Evolutionary conservation across 2,797 vertebrate species (phyloP).

Genomic region (Leuciscus waleckii): DNA sequence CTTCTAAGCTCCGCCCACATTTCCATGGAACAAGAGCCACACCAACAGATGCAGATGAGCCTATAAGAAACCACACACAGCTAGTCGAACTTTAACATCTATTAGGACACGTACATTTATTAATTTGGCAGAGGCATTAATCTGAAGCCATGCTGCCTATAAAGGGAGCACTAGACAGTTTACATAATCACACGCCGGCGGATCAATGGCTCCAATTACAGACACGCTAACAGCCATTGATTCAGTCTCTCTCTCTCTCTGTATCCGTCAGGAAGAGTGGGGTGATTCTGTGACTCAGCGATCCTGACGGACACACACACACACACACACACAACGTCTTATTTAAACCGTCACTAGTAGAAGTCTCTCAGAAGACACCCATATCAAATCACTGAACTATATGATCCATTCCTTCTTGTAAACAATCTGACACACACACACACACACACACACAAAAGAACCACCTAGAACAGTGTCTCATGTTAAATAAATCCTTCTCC

Average conservation of each 20-base stretch:
- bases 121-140: neutral
- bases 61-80: neutral
- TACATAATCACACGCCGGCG: constrained; percentile 4
- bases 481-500: neutral
- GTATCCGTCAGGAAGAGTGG: constrained; percentile 13
- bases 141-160: neutral
- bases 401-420: neutral
- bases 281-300: constrained; percentile 24
- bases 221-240: neutral
- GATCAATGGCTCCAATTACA: constrained; percentile 49
- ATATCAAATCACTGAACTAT: constrained; percentile 8
- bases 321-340: neutral
- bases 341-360: constrained; percentile 21
- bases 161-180: neutral
- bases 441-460: neutral
- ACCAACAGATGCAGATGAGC: constrained; percentile 1
- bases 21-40: constrained; percentile 9
- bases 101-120: neutral
- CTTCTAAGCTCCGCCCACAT: constrained; percentile 1
- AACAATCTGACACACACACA: constrained; percentile 10
- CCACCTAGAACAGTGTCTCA: neutral
- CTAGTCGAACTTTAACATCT: neutral
- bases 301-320: neutral
- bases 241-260: constrained; percentile 5
- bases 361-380: neutral